Evolutionary conservation across 2,888 invertebrate genomes (phyloP), one percentile per base, ranked within the genome.

Genomic region (Agrilus mali): DNA sequence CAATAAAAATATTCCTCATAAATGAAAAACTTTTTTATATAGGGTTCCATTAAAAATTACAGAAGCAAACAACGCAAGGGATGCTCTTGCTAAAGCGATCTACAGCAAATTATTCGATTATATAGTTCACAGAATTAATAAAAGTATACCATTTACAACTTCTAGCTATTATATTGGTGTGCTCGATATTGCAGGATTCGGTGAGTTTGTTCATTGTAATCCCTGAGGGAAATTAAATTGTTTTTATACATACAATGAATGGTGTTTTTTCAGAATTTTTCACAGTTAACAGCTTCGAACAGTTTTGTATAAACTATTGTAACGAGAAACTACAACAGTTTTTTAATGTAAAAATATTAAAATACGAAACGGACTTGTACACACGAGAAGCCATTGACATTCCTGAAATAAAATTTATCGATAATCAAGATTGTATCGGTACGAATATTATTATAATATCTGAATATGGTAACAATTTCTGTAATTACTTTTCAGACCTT

Each of bases 261-360:
- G 7, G 20, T 20, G 7, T 56, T 54, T 43, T 65, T 53, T 66
- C 72, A 82, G 85, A 86, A 63, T 86, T 83, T 61, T 87, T 87
- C 65, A 80, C 82, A 41, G 76, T 79, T 7, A 88, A 87, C 64
- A 83, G 83, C 56, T 87, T 86, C 63, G 83, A 83, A 62, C 86
- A 86, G 68, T 96, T 98, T 69, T 97, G 96, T 71, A 98, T 98
- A 56, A 98, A 98, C 71, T 98, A 96, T 67, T 97, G 97, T 70
- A 98, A 98, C 66, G 97, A 98, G 68, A 98, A 97, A 61, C 73
- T 98, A 42, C 98, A 98, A 63, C 95, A 97, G 68, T 97, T 98
- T 71, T 98, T 98, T 74, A 98, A 97, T 69, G 93, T 96, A 63
- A 78, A 93, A 46, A 94, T 97, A 53, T 69, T 97, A 10, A 93